Percentiles rank a stretch among this genome's conserved stretches.
phyloP scores from a whole-genome alignment of 2,888 invertebrate species.

The Arrhopalites spinosus region DNA sequence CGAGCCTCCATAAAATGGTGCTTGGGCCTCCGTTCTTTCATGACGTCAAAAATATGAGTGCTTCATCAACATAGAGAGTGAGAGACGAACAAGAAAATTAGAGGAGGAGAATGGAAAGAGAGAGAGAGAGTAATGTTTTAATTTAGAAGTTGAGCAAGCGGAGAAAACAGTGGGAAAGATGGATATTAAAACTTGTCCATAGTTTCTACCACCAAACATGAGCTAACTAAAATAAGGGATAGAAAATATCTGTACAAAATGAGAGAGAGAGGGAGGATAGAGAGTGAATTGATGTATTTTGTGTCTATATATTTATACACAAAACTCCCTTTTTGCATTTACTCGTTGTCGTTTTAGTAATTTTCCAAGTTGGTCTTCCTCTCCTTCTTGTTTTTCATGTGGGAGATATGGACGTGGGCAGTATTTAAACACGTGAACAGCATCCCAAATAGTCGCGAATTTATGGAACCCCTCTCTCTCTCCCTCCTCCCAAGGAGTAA shows the following conservation, averaged over 20 bases:
- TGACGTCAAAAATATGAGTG: conserved; percentile 18
- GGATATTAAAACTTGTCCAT: conserved; percentile 27
- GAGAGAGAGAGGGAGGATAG: too few species aligned
- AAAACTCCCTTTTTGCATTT: too few species aligned
- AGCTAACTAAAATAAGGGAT: neutral
- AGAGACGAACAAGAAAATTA: neutral
- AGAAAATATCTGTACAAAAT: neutral
- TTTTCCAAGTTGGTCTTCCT: too few species aligned
- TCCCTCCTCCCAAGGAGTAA: too few species aligned
- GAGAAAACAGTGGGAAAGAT: conserved; percentile 17
- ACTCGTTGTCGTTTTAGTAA: too few species aligned
- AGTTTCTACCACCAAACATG: neutral
- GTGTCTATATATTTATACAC: too few species aligned
- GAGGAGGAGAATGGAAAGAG: neutral
- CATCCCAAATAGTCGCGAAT: too few species aligned
- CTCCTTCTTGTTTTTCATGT: too few species aligned
- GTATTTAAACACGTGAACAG: neutral
- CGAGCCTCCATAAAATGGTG: conserved; percentile 4
- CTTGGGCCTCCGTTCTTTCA: neutral
- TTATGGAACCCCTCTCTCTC: neutral
- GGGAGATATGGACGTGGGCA: neutral
- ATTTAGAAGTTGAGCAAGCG: conserved; percentile 26
- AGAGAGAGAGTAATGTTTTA: conserved; percentile 19
- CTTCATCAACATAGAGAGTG: conserved; percentile 7
- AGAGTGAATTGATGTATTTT: too few species aligned